Conservation (phyloP, 2,113 vertebrate genomes). For the Paramisgurnus dabryanus region DNA sequence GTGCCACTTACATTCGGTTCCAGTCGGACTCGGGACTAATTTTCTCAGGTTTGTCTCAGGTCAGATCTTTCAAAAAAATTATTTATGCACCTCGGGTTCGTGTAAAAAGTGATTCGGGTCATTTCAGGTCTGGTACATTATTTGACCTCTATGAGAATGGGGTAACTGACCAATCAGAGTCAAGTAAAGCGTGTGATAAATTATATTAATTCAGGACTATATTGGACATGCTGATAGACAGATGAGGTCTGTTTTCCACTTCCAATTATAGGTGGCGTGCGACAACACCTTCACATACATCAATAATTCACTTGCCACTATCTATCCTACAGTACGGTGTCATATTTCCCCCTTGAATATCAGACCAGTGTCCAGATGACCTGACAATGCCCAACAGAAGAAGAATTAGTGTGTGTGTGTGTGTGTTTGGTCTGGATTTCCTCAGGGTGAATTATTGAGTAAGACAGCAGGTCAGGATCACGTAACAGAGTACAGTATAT, state of each 20-base stretch:
- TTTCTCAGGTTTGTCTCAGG: too few species aligned
- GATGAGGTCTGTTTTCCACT: not conserved
- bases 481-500: slow-evolving; percentile 40
- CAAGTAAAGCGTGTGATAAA: too few species aligned
- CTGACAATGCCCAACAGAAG: slow-evolving; percentile 59
- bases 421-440: slow-evolving; percentile 43
- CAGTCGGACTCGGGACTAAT: too few species aligned
- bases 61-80: too few species aligned
- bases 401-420: slow-evolving; percentile 49
- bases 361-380: slow-evolving; percentile 63
- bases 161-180: too few species aligned
- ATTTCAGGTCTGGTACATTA: too few species aligned
- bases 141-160: too few species aligned
- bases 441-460: slow-evolving; percentile 69
- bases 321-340: slow-evolving; percentile 59
- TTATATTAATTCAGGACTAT: not conserved
- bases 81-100: too few species aligned
- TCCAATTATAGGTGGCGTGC: slow-evolving; percentile 49
- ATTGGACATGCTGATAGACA: not conserved
- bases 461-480: slow-evolving; percentile 50
- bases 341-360: slow-evolving; percentile 68
- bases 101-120: too few species aligned
- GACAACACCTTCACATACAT: slow-evolving; percentile 49
- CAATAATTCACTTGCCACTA: slow-evolving; percentile 64
- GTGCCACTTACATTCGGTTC: too few species aligned